Evolutionary conservation across 2,888 invertebrate species (phyloP), one percentile per base, ranked within the genome.

Genomic region (Silvanus unidentatus): DNA sequence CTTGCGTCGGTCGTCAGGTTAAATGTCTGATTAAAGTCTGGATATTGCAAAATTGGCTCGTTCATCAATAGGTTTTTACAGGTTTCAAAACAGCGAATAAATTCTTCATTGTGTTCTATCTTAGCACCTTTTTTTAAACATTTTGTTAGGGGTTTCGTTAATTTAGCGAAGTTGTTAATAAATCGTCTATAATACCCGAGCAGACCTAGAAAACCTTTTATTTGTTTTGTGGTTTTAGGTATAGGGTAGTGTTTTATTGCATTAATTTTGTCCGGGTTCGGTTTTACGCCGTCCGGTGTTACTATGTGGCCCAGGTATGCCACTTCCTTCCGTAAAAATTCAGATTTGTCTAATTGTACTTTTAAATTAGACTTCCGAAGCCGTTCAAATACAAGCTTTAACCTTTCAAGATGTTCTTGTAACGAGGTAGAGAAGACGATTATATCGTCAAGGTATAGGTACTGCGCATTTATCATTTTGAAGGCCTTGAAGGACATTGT

Each of bases 401-500:
- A 43, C 13, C 44, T 53, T 39, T 48, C 39, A 2, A 50, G 42
- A 36, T 63, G 64, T 49, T 65, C 60, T 38, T 63, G 54, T 4
- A 64, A 38, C 1, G 53, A 55, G 10, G 50, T 57, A 1, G 48
- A 52, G 34, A 54, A 64, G 11, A 65, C 48, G 4, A 69, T 53
- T 2, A 62, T 58, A 42, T 66, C 65, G 28, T 66, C 66, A 16
- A 63, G 49, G 48, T 60, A 65, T 1, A n/a, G n/a, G n/a, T n/a
- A 58, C 55, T 5, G 58, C 39, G 9, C 55, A 57, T 16, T 39
- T 50, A 49, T 56, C 56, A 27, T 49, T 46, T 30, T 53, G 43
- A 5, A 56, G n/a, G n/a, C n/a, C n/a, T n/a, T 44, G 28, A 16
- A 63, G 38, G 2, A 62, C 43, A 36, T 52, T 52, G 44, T 62